phyloP scores from a whole-genome alignment of 2,113 vertebrate species.

The Excalfactoria chinensis region DNA sequence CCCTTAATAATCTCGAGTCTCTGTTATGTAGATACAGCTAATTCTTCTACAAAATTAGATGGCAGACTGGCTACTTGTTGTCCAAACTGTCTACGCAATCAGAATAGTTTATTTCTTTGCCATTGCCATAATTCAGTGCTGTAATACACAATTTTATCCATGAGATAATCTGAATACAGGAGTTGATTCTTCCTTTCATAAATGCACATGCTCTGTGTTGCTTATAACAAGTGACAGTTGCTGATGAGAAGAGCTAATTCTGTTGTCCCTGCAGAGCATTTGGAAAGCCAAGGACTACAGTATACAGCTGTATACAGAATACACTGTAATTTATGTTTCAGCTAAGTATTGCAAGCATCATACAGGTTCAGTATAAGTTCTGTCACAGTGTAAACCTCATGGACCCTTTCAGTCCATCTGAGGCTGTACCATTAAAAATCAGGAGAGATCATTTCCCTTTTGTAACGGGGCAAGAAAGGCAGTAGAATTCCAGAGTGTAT shows the following conservation, averaged over 20 bases:
- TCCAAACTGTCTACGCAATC: background rate
- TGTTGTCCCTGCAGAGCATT: background rate
- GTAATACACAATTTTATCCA: background rate
- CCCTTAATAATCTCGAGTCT: background rate
- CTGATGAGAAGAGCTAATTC: constrained; percentile 16
- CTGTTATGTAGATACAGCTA: background rate
- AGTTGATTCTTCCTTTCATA: background rate
- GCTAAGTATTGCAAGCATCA: background rate
- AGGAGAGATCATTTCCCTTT: background rate
- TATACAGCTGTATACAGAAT: no score
- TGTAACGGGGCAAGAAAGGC: background rate
- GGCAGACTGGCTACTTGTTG: background rate
- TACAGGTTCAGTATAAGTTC: background rate
- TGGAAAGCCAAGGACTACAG: background rate
- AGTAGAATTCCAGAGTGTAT: background rate
- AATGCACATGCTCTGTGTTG: fast-evolving
- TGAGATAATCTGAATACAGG: background rate
- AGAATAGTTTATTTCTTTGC: background rate
- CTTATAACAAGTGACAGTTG: background rate
- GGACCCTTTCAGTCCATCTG: background rate
- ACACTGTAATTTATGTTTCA: background rate
- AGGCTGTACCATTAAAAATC: background rate
- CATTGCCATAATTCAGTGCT: background rate
- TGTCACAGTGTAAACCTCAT: background rate
- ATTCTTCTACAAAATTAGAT: background rate